Evolutionary conservation across 2,888 invertebrate species (phyloP).

Genomic region (Physocephala rufipes): DNA sequence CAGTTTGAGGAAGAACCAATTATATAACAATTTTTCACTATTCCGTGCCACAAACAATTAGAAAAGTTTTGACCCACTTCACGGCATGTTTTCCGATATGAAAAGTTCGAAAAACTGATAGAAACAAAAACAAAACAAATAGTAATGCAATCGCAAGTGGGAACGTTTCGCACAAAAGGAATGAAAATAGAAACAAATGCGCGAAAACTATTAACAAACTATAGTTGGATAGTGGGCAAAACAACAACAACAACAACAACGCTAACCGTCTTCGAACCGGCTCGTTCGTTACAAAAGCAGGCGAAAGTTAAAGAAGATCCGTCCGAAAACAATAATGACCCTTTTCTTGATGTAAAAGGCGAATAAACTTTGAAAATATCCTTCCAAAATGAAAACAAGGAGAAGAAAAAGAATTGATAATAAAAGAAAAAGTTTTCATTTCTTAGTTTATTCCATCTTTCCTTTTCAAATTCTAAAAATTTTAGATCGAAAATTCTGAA

Average conservation of each 20-base stretch:
- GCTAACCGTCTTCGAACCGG: too few species aligned
- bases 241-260: neutral
- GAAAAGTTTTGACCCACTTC: constrained; percentile 55
- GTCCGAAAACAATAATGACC: too few species aligned
- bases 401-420: neutral
- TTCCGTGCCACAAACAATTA: constrained; percentile 55
- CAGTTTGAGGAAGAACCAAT: constrained; percentile 37
- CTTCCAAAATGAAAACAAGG: neutral
- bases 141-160: neutral
- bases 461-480: neutral
- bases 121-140: too few species aligned
- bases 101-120: neutral
- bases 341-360: too few species aligned
- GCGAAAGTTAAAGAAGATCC: too few species aligned
- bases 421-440: neutral
- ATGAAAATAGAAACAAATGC: neutral
- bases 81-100: constrained; percentile 43
- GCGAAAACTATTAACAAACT: neutral
- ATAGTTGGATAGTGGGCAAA: neutral
- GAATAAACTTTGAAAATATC: neutral
- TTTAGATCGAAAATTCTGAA: neutral
- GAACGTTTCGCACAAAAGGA: neutral
- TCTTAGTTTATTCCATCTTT: neutral
- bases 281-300: too few species aligned
- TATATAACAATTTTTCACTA: constrained; percentile 42